Conservation (phyloP, 53 echinoderm and acorn worm genomes). For the Glandiceps talaboti region DNA sequence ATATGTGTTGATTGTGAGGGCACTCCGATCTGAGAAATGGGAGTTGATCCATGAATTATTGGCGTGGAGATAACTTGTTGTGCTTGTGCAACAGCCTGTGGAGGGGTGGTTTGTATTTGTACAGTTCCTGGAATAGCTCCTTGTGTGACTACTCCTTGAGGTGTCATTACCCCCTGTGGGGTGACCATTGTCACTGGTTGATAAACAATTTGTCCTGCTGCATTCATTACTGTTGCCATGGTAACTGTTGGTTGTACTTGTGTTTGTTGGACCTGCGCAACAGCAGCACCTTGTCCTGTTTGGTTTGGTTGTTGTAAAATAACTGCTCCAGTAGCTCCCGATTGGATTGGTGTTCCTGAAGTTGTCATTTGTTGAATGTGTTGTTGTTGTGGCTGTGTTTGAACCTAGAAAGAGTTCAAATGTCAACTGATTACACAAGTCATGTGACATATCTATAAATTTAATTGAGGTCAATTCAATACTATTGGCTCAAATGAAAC, state of each 20-base stretch:
- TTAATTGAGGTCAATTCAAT: background rate
- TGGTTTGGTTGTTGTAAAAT: slow-evolving; percentile 55
- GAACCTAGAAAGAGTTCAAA: background rate
- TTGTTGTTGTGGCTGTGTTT: slow-evolving; percentile 1
- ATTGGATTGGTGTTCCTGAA: slow-evolving; percentile 12
- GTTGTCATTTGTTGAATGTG: slow-evolving; percentile 26
- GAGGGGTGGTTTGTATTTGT: slow-evolving; percentile 41
- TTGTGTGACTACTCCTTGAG: slow-evolving; percentile 86
- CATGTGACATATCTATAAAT: background rate
- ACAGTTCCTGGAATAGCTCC: slow-evolving; percentile 75
- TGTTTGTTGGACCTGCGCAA: slow-evolving; percentile 41
- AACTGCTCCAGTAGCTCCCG: slow-evolving; percentile 14
- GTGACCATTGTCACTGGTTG: slow-evolving; percentile 49
- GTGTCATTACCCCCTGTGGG: slow-evolving; percentile 94
- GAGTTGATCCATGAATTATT: slow-evolving; percentile 91
- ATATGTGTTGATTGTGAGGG: slow-evolving; percentile 45
- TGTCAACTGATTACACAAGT: background rate
- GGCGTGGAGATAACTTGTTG: slow-evolving; percentile 49
- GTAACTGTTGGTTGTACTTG: slow-evolving; percentile 56
- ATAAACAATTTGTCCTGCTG: slow-evolving; percentile 93
- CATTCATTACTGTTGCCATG: slow-evolving; percentile 70
- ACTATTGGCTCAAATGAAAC: background rate
- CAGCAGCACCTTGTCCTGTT: slow-evolving; percentile 13
- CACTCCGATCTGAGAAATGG: slow-evolving; percentile 93
- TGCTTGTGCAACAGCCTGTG: slow-evolving; percentile 37